A percentile compares a stretch with the other conserved stretches of the same genome.
Conservation (phyloP, 1,140 invertebrate genomes). For the Trachymyrmex septentrionalis region DNA sequence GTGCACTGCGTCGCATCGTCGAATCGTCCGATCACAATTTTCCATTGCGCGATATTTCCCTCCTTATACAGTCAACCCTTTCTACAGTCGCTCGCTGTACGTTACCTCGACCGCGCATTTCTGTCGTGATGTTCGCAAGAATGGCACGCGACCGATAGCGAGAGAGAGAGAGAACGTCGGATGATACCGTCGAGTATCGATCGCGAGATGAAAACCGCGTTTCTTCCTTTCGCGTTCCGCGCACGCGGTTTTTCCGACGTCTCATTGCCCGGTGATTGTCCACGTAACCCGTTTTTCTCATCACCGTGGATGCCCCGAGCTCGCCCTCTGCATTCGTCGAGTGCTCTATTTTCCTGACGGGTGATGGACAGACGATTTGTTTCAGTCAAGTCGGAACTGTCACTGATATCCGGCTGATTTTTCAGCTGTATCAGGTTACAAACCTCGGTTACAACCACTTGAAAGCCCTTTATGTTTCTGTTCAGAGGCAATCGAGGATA, state of each 20-base stretch:
- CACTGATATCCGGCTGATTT: neutral
- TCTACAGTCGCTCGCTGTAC: neutral
- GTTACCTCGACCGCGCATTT: neutral
- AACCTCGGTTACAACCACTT: neutral
- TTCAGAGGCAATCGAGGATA: neutral
- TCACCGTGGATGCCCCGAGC: neutral
- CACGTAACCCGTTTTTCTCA: conserved; percentile 14
- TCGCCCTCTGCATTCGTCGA: conserved; percentile 4
- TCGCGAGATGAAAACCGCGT: conserved; percentile 15
- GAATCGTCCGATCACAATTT: conserved; percentile 64
- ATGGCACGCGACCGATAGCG: conserved; percentile 50
- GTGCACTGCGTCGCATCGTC: conserved; percentile 7
- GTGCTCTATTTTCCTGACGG: conserved; percentile 32
- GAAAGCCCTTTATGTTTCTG: neutral
- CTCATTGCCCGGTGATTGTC: conserved; percentile 42
- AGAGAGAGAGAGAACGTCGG: neutral
- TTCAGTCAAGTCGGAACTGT: conserved; percentile 16
- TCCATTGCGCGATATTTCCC: conserved; percentile 45
- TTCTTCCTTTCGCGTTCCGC: conserved; percentile 23
- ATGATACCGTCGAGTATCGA: conserved; percentile 48
- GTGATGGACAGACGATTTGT: conserved; percentile 30
- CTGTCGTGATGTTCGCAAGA: conserved; percentile 1
- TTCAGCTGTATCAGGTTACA: conserved; percentile 1
- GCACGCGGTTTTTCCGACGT: conserved; percentile 11
- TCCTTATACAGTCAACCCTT: neutral